Evolutionary conservation across 2,888 invertebrate genomes (phyloP).

Genomic region (Mimas tiliae): DNA sequence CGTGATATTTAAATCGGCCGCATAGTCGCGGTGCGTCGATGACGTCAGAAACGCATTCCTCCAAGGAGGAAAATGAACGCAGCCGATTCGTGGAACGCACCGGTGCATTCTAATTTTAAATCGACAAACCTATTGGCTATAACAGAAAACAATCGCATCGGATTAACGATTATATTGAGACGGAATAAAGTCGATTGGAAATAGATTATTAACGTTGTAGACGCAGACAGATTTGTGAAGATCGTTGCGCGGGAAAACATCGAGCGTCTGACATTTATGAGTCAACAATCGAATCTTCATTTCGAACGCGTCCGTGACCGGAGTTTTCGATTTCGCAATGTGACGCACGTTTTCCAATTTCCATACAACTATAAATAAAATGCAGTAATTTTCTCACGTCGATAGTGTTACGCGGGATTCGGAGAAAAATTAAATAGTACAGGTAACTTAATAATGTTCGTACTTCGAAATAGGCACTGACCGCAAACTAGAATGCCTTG

Average conservation of each 20-base stretch:
- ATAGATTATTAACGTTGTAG: slow-evolving; percentile 2
- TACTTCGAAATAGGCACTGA: not conserved
- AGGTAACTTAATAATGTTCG: slow-evolving; percentile 14
- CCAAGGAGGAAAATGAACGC: slow-evolving; percentile 76
- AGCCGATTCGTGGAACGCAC: slow-evolving; percentile 71
- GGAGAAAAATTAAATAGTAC: slow-evolving; percentile 10
- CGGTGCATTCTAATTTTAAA: slow-evolving; percentile 76
- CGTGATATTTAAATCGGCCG: slow-evolving; percentile 23
- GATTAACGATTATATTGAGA: not conserved
- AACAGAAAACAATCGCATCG: slow-evolving; percentile 16
- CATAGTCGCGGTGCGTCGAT: slow-evolving; percentile 52
- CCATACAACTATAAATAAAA: slow-evolving; percentile 19
- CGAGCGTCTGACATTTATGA: slow-evolving; percentile 61
- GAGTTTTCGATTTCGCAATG: slow-evolving; percentile 37
- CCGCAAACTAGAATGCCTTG: slow-evolving; percentile 20
- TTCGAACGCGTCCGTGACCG: slow-evolving; percentile 65
- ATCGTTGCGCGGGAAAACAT: slow-evolving; percentile 72
- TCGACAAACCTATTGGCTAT: slow-evolving; percentile 43
- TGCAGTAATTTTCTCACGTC: slow-evolving; percentile 7
- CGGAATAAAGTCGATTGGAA: slow-evolving; percentile 11
- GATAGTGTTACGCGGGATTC: not conserved
- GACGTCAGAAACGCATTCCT: slow-evolving; percentile 78
- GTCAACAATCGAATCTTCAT: slow-evolving; percentile 64
- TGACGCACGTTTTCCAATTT: slow-evolving; percentile 8
- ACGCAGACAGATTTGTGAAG: slow-evolving; percentile 34